Evolutionary conservation across 2,113 vertebrate species (phyloP).

Genomic region (Cyanoliseus patagonus): DNA sequence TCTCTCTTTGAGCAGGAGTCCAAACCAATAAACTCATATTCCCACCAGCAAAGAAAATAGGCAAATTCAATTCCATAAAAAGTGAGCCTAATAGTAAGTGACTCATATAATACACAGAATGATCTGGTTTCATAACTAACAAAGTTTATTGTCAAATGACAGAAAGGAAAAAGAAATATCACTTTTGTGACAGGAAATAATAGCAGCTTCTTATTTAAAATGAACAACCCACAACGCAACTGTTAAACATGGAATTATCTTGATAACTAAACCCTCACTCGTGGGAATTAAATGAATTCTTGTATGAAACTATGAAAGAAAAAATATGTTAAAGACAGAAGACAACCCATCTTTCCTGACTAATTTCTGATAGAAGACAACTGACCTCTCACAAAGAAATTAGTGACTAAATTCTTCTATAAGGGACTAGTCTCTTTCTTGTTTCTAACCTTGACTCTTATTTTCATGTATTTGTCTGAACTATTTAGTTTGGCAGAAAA

Average conservation of each 20-base stretch:
- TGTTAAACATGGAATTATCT: slow-evolving; percentile 3
- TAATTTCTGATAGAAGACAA: neutral
- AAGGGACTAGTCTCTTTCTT: neutral
- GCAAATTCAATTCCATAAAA: slow-evolving; percentile 61
- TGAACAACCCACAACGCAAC: neutral
- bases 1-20: slow-evolving; percentile 40
- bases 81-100: slow-evolving; percentile 56
- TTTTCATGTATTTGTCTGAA: neutral
- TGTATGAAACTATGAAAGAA: neutral
- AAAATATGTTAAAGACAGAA: neutral
- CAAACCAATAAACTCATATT: slow-evolving; percentile 56
- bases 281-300: neutral
- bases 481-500: neutral
- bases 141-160: slow-evolving; percentile 43
- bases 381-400: neutral
- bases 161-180: neutral
- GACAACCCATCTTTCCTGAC: neutral
- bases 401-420: neutral
- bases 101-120: slow-evolving; percentile 47
- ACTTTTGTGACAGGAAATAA: slow-evolving; percentile 12
- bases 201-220: neutral
- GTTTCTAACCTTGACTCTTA: neutral
- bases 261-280: neutral
- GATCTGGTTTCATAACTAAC: slow-evolving; percentile 33
- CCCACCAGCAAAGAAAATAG: slow-evolving; percentile 28